phyloP scores from a whole-genome alignment of 2,113 vertebrate genomes.

The Corapipo altera region DNA sequence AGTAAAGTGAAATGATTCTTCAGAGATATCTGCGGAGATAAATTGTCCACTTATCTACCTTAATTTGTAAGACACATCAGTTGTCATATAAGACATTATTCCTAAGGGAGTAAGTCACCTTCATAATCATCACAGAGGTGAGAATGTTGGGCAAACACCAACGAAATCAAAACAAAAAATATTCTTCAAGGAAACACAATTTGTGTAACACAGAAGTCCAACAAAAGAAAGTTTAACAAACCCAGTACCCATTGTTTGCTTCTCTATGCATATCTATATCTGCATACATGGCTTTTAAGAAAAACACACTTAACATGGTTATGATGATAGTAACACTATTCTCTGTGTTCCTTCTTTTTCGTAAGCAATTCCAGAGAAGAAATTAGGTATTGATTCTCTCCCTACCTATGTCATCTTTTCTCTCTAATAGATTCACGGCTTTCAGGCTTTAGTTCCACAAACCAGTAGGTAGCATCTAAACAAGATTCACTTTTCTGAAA shows the following conservation, averaged over 20 bases:
- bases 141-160: slow-evolving; percentile 30
- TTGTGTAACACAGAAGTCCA: neutral
- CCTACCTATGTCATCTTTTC: slow-evolving; percentile 24
- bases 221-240: neutral
- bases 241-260: neutral
- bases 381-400: slow-evolving; percentile 60
- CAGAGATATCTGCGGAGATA: slow-evolving; percentile 44
- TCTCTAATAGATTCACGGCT: slow-evolving; percentile 37
- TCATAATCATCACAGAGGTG: slow-evolving; percentile 44
- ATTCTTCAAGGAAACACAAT: neutral
- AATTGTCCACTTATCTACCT: slow-evolving; percentile 59
- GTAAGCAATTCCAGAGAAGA: slow-evolving; percentile 51
- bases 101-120: slow-evolving; percentile 61
- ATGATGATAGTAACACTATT: neutral
- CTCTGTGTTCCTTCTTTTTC: slow-evolving; percentile 3
- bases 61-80: slow-evolving; percentile 67
- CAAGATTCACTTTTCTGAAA: slow-evolving; percentile 49
- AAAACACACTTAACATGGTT: neutral
- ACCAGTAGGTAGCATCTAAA: slow-evolving; percentile 35
- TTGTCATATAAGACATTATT: slow-evolving; percentile 31
- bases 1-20: slow-evolving; percentile 54
- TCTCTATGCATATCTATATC: neutral
- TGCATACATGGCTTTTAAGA: neutral
- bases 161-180: slow-evolving; percentile 18
- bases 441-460: slow-evolving; percentile 38